phyloP scores from a whole-genome alignment of 2,113 vertebrate species.

The Notothenia coriiceps region DNA sequence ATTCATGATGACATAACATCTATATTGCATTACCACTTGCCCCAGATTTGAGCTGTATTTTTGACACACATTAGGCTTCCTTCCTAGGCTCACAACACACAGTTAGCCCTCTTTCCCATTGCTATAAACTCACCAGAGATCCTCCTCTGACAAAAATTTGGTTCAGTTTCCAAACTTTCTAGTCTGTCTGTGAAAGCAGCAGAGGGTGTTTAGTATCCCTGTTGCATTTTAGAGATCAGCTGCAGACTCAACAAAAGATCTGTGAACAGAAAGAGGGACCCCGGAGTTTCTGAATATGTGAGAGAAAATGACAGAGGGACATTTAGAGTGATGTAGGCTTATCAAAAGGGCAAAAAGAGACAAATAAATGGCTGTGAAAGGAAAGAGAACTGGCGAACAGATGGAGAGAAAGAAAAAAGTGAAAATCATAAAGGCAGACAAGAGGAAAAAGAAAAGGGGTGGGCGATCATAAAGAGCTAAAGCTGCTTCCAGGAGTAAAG shows the following conservation, averaged over 20 bases:
- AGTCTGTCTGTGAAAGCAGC: constrained; percentile 35
- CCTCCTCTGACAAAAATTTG: constrained; percentile 37
- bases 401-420: constrained; percentile 66
- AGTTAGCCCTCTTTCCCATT: constrained; percentile 28
- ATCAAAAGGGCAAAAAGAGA: constrained; percentile 55
- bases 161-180: constrained; percentile 31
- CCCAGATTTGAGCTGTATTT: constrained; percentile 77
- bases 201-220: constrained; percentile 35
- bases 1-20: constrained; percentile 73
- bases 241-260: constrained; percentile 60
- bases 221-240: constrained; percentile 55
- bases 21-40: constrained; percentile 76
- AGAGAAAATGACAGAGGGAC: constrained; percentile 49
- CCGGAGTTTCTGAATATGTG: constrained; percentile 37
- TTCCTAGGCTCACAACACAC: constrained; percentile 28
- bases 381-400: constrained; percentile 58
- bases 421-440: constrained; percentile 60
- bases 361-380: constrained; percentile 57
- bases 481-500: constrained; percentile 54
- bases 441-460: constrained; percentile 47
- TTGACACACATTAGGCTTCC: constrained; percentile 67
- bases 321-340: constrained; percentile 39
- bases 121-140: constrained; percentile 47
- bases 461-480: constrained; percentile 50
- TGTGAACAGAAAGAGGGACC: constrained; percentile 38